Evolutionary conservation across 2,113 vertebrate genomes (phyloP), one percentile per base, ranked within the genome.

Genomic region (Etheostoma spectabile): DNA sequence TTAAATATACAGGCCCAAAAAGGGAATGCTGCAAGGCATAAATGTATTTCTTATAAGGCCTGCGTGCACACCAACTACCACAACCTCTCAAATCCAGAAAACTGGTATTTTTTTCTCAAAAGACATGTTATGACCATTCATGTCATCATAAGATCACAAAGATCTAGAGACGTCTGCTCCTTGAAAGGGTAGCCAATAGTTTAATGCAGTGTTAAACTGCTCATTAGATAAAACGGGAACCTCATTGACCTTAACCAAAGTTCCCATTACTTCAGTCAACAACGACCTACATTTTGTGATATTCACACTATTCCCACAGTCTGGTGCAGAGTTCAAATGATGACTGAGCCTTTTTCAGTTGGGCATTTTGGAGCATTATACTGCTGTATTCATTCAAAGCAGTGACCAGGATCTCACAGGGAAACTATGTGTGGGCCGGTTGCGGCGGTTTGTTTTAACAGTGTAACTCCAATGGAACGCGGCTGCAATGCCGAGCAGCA

Each of bases 371-470:
- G 79, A 79, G 74, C 55, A 64, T 86, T 85, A 86, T 80, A 87
- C 85, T 62, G 79, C 83, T 45, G 80, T 59, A 88, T 89, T 90
- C 85, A 92, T 91, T 90, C 69, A 86, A 82, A 75, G 66, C 56
- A 77, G 45, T 6, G 1, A 56, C 65, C 74, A 82, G 79, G 88
- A 89, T 86, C 83, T 93, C 83, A 90, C 68, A 73, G 90, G 89
- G 89, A 91, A 91, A 85, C 74, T 91, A 91, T 93, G 90, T 74
- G 70, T 33, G 22, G 56, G 87, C 79, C 56, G 72, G 86, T 79
- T 86, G 82, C 89, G 80, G 90, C 57, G 80, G 90, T 93, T 93
- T 90, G 88, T 90, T 92, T 91, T 89, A 87, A 82, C 87, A 82
- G 89, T 75, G 86, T 83, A 87, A 88, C 90, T 84, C 78, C 85